These are phyloP conservation scores for Poecilia velifera DNA, from an alignment of 2,797 vertebrate species.

Conservation along the genomic window DNA sequence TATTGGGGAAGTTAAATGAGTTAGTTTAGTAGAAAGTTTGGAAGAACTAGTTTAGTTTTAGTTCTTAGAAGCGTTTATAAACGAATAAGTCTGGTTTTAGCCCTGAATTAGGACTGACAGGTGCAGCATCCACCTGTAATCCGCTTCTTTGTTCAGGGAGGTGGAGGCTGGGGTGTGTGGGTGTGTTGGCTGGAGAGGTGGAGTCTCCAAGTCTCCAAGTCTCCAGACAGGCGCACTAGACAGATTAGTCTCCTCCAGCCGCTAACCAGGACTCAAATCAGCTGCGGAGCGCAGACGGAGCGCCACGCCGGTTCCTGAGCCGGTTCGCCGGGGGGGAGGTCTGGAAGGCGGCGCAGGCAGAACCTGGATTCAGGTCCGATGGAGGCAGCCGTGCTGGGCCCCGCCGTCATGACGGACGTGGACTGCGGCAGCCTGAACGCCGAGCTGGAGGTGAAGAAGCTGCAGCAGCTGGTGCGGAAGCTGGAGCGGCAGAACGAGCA, in stretches of 20 bases:
- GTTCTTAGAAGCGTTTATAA: background rate
- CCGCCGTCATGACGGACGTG: conserved; percentile 81
- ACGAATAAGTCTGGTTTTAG: background rate
- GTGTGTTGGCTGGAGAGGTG: conserved; percentile 31
- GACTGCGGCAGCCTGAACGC: conserved; percentile 83
- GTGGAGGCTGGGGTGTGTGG: conserved; percentile 8
- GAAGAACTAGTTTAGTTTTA: background rate
- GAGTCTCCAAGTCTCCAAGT: conserved; percentile 38
- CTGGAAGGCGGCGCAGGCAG: background rate
- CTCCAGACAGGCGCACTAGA: conserved; percentile 50
- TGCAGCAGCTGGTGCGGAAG: conserved; percentile 92
- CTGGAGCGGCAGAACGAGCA: conserved; percentile 93
- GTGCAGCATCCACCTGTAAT: conserved; percentile 33
- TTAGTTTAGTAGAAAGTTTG: background rate
- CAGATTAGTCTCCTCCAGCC: conserved; percentile 20
- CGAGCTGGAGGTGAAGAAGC: conserved; percentile 93
- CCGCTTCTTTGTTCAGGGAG: background rate
- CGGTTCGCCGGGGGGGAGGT: background rate
- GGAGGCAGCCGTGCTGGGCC: conserved; percentile 77
- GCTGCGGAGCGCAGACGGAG: conserved; percentile 1
- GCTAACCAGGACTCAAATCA: background rate
- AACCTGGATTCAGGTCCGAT: conserved; percentile 27
- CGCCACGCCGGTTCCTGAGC: conserved; percentile 23
- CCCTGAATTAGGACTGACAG: conserved; percentile 13
- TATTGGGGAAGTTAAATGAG: background rate